Evolutionary conservation across 2,888 invertebrate species (phyloP), one percentile per base, ranked within the genome.

Genomic region (Glaucopsyche alexis): DNA sequence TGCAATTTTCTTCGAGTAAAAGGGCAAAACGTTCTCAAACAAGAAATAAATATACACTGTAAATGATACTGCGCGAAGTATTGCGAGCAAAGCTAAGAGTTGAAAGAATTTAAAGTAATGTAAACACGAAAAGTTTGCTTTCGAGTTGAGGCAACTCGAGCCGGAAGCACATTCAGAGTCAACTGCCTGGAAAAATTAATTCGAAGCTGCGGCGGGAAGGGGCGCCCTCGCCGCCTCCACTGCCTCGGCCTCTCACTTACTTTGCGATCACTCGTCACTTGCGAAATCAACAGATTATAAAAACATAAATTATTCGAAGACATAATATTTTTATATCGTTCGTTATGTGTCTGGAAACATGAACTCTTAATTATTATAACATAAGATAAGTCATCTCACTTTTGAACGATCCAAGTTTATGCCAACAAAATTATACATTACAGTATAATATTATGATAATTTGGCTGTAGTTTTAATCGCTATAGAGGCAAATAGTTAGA

Each of bases 111-210:
- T 88, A 86, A 89, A 90, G 88, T 87, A 88, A 90, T 87, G 87
- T 89, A 90, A 90, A 89, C 90, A 90, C 85, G 90, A 89, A 88
- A 89, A 89, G 88, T 91, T 90, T 88, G 90, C 90, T 88, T 89
- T 89, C 86, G 85, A 90, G 89, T 89, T 89, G 85, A 85, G 81
- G 87, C 85, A 88, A 87, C 90, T 89, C 86, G 83, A 88, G 89
- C 85, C 82, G 87, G 90, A 86, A 89, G 85, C 88, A 88, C 87
- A 91, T 92, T 93, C 89, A 87, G 85, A 88, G 84, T 91, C 91
- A 92, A 91, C 91, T 91, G 89, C 85, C 82, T 90, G 91, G 91
- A 93, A 92, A 90, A 88, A 91, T 86, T 90, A 89, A 91, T 91
- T 85, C 87, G 89, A 86, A 85, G 87, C 86, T 82, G 85, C 82